Base-by-base conservation (phyloP, 1,140 invertebrate species). In the Coenobita brevimanus region DNA sequence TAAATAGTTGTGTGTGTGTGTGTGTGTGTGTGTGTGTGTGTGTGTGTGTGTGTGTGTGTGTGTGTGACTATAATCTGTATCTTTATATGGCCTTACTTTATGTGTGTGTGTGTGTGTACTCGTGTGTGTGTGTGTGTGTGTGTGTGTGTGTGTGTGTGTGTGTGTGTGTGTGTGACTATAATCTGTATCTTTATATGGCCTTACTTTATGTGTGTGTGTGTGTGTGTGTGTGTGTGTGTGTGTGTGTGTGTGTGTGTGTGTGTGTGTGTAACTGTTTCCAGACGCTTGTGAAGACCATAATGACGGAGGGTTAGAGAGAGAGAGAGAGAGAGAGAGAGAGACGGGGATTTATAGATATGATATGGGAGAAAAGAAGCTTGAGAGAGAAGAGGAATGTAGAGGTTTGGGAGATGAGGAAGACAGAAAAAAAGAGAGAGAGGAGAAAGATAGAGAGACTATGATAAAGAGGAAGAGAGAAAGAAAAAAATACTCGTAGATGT, bases 241-340 rank as follows among this genome's bases (percentile, higher is more conserved):
- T 64, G 62, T 64, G 62, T 64, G 62, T 64, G 62, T 64, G 62
- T 64, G 62, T 64, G 62, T 64, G 62, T 64, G 62, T 64, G 62
- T 64, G 62, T 64, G 62, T 64, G 62, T 64, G 62, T 64, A 30
- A 24, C n/a, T 64, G 3, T 67, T 24, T 67, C 1, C 36, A 1
- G 13, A 33, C 10, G n/a, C 36, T 10, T 67, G 1, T 15, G 62
- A 0, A 24, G 27, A 62, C 4, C 21, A 10, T n/a, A 30, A 30
- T 0, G 67, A 30, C 17, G 30, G 17, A 1, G 67, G 30, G 71
- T 17, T 21, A 13, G 13, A 43, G 24, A 43, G 71, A 38, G 33
- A 43, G 24, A 43, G 71, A 38, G 71, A 78, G 33, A 24, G 71
- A 24, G 71, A 15, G 38, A 43, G 71, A 43, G 38, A 36, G 71